Evolutionary conservation across 2,797 vertebrate species (phyloP), one percentile per base, ranked within the genome.

Genomic region (Gymnoscopelus braueri): DNA sequence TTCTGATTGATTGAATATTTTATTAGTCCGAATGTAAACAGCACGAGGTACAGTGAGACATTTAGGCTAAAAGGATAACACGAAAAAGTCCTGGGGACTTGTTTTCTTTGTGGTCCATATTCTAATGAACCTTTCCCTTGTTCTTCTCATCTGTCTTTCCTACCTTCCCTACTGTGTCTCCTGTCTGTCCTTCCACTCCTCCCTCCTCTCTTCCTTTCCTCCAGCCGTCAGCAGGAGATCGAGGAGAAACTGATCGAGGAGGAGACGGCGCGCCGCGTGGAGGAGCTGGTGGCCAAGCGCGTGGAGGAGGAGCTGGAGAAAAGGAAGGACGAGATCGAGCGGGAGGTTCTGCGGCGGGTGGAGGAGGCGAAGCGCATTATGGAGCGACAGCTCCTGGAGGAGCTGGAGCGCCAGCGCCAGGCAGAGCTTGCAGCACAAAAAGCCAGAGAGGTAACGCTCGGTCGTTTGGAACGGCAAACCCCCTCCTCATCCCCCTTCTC

Each of bases 371-470:
- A 99, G 79, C 97, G 97, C 94, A 98, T 98, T 94, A 99, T 99
- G 98, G 98, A 99, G 94, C 95, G 96, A 74, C 98, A 99, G 95
- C 95, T 99, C 94, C 95, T 99, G 91, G 97, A 99, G 94, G 98
- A 99, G 94, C 95, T 99, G 93, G 97, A 99, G 95, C 94, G 95
- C 89, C 98, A 99, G 92, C 95, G 97, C 91, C 98, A 99, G 93
- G 96, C 97, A 56, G 98, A 99, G 92, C 93, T 99, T 92, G 94
- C 96, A 57, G 96, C 98, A 67, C 98, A 98, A 91, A 98, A 97
- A 94, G 96, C 97, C 89, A 96, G 98, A 96, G 98, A 99, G 98
- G 98, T 99, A 98, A 98, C 97, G 96, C 96, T 98, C 94, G 95
- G 96, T 98, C 97, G 97, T 98, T 98, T 95, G 96, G 96, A 96